These are phyloP conservation scores for Campaea margaritaria DNA, from an alignment of 2,888 invertebrate genomes.

Conservation along the genomic window DNA sequence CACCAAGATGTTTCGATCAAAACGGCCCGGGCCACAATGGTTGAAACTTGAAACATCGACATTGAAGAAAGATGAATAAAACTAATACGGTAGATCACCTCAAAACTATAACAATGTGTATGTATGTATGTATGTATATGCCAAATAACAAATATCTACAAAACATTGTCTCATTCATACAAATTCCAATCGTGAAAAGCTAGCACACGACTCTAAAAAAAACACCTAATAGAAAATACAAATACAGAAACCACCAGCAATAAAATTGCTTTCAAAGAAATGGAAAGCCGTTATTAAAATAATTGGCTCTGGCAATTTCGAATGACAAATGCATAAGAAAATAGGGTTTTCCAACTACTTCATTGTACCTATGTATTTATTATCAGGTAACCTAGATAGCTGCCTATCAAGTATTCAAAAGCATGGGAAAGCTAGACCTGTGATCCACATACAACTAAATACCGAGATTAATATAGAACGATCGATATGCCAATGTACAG, in stretches of 20 bases:
- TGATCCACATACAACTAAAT: conserved; percentile 28
- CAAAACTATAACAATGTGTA: too few relatives aligned
- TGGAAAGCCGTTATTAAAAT: conserved; percentile 21
- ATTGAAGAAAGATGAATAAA: too few relatives aligned
- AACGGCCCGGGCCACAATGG: too few relatives aligned
- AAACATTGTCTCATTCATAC: too few relatives aligned
- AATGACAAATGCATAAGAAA: conserved; percentile 13
- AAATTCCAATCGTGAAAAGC: too few relatives aligned
- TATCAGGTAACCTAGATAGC: conserved; percentile 26
- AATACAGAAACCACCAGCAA: conserved; percentile 1
- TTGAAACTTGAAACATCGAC: too few relatives aligned
- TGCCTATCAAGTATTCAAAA: conserved; percentile 34
- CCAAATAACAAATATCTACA: too few relatives aligned
- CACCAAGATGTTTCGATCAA: too few relatives aligned
- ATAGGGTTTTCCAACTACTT: conserved; percentile 8
- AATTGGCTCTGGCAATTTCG: conserved; percentile 17
- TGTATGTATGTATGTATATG: too few relatives aligned
- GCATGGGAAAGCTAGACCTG: conserved; percentile 30
- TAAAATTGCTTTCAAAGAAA: conserved; percentile 8
- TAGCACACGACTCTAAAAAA: too few relatives aligned
- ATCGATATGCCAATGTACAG: conserved; percentile 18
- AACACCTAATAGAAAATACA: not conserved
- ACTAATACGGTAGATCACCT: too few relatives aligned
- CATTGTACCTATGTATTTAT: conserved; percentile 3
- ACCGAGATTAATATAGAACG: conserved; percentile 29